phyloP scores from a whole-genome alignment of 2,888 invertebrate genomes.

The Drosophila kokeensis region DNA sequence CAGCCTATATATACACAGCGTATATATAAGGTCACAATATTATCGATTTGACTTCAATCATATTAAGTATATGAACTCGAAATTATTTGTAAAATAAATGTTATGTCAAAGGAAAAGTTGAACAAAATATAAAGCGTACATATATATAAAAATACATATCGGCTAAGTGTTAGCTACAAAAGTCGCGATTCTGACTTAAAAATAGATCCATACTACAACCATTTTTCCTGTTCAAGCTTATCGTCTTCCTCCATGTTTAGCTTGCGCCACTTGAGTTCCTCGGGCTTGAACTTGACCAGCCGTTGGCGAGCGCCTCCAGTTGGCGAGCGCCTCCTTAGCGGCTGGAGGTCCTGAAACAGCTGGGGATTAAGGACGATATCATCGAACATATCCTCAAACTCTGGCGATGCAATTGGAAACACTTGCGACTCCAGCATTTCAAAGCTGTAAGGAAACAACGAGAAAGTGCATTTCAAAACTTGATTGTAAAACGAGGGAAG shows the following conservation, averaged over 20 bases:
- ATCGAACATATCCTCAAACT: conserved; percentile 45
- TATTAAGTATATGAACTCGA: conserved; percentile 14
- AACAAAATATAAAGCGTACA: not conserved
- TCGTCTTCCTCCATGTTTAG: not conserved
- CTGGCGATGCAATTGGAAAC: not conserved
- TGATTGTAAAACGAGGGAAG: not conserved
- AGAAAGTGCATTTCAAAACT: not conserved
- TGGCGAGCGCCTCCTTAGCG: conserved; percentile 19
- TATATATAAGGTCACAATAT: conserved; percentile 3
- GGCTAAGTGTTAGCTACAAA: not conserved
- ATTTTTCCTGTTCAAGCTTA: not conserved
- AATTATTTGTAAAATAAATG: conserved; percentile 42
- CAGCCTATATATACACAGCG: not conserved
- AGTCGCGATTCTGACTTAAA: not conserved
- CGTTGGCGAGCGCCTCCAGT: conserved; percentile 39
- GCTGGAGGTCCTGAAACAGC: conserved; percentile 14
- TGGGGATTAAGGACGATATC: conserved; percentile 24
- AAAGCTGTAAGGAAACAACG: conserved; percentile 26
- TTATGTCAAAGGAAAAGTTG: conserved; percentile 7
- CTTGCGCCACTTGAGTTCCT: conserved; percentile 16
- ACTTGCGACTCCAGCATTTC: conserved; percentile 46
- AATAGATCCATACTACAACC: not conserved
- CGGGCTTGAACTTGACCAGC: conserved; percentile 20
- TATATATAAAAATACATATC: not conserved
- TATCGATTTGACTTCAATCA: conserved; percentile 22